Percentiles rank a stretch among this genome's conserved stretches.
phyloP scores from a whole-genome alignment of 2,113 vertebrate genomes.

The Sclerurus mexicanus region DNA sequence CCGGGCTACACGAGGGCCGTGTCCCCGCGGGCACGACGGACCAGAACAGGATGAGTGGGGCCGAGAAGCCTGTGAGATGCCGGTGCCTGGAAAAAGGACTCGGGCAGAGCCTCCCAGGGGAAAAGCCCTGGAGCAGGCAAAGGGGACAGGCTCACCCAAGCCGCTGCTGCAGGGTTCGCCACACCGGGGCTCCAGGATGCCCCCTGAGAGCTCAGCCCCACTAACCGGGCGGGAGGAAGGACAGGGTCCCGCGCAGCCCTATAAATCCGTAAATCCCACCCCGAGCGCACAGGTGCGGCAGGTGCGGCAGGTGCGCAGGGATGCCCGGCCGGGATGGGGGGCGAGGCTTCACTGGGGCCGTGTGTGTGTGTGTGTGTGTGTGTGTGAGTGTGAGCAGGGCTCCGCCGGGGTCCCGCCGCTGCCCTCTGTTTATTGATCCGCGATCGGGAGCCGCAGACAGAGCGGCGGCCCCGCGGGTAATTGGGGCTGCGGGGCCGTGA shows the following conservation, averaged over 20 bases:
- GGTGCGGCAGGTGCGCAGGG: background rate
- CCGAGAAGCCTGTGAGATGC: accelerated
- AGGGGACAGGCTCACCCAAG: background rate
- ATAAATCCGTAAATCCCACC: background rate
- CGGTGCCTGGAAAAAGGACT: background rate
- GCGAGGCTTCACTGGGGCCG: too few species aligned
- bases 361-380: background rate
- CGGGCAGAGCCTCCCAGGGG: accelerated
- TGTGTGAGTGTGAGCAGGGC: accelerated
- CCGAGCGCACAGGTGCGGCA: background rate
- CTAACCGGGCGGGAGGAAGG: accelerated
- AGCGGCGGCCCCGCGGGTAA: slow-evolving; percentile 76
- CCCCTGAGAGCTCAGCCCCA: background rate
- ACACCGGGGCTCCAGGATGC: background rate
- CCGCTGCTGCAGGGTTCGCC: background rate
- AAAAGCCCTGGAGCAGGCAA: too few species aligned
- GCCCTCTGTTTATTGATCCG: slow-evolving; percentile 77
- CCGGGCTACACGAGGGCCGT: background rate
- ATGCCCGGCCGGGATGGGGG: background rate
- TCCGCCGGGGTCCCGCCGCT: slow-evolving; percentile 46
- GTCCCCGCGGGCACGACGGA: background rate
- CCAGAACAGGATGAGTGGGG: accelerated
- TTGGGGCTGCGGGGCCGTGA: slow-evolving; percentile 74
- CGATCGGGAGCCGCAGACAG: slow-evolving; percentile 78
- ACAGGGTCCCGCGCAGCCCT: background rate